These are phyloP conservation scores for Octodon degus DNA, from an alignment of 2,113 vertebrate species.

Conservation along the genomic window DNA sequence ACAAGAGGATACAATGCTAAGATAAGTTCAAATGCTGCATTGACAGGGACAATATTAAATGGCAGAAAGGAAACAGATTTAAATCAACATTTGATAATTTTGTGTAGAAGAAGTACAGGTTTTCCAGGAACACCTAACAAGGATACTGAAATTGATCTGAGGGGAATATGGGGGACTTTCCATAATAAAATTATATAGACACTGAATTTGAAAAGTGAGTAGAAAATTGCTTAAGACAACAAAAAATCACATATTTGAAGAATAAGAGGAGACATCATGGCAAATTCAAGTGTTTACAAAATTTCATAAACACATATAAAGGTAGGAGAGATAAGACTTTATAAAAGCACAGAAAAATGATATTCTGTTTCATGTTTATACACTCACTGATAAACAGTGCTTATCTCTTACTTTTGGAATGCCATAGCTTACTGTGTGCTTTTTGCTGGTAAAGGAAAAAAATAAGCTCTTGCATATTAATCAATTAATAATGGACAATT, in stretches of 20 bases:
- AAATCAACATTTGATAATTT: constrained; percentile 7
- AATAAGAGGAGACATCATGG: neutral
- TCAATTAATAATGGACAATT: neutral
- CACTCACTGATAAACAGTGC: neutral
- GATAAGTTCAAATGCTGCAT: neutral
- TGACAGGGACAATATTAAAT: neutral
- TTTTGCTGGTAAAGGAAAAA: constrained; percentile 5
- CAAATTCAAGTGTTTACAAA: constrained; percentile 11
- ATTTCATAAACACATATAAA: neutral
- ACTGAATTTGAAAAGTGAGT: neutral
- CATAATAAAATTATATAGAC: neutral
- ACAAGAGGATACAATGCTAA: constrained; percentile 27
- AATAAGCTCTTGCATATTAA: neutral
- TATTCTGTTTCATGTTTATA: constrained; percentile 12
- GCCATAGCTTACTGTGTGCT: neutral
- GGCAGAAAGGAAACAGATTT: neutral
- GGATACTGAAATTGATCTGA: neutral
- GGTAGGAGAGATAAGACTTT: neutral
- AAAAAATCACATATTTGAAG: constrained; percentile 24
- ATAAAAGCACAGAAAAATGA: constrained; percentile 6
- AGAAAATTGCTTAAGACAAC: neutral
- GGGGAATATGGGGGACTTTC: neutral
- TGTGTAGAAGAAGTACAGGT: neutral
- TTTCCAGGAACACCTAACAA: neutral
- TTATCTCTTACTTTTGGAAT: neutral